These are phyloP conservation scores for Ectropis crepuscularia DNA, from an alignment of 2,888 invertebrate species.

Conservation along the genomic window DNA sequence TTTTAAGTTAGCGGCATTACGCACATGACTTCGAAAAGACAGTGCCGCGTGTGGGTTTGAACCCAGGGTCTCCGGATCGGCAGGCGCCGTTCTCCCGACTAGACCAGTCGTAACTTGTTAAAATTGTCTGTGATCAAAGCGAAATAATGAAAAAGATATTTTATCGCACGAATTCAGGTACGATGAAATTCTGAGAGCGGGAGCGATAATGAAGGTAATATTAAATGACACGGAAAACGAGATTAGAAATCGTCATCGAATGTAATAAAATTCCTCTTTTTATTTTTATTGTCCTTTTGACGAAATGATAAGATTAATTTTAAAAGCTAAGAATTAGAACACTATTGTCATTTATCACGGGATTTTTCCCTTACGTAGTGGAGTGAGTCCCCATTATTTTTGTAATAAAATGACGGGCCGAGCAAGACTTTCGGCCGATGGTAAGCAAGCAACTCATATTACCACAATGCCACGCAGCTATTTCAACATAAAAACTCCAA, in stretches of 20 bases:
- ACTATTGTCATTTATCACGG: slow-evolving; percentile 1
- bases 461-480: neutral
- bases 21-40: too few species aligned
- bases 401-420: too few species aligned
- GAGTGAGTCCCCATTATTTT: too few species aligned
- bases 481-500: neutral
- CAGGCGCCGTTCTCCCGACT: too few species aligned
- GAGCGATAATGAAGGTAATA: slow-evolving; percentile 51
- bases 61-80: too few species aligned
- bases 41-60: too few species aligned
- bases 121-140: slow-evolving; percentile 15
- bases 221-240: slow-evolving; percentile 52
- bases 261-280: slow-evolving; percentile 46
- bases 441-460: neutral
- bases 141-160: slow-evolving; percentile 26
- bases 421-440: too few species aligned
- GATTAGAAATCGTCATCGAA: slow-evolving; percentile 51
- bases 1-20: too few species aligned
- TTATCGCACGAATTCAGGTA: slow-evolving; percentile 31
- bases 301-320: slow-evolving; percentile 10
- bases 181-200: slow-evolving; percentile 41
- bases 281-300: slow-evolving; percentile 31
- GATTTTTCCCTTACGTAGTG: too few species aligned
- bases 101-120: too few species aligned
- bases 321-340: slow-evolving; percentile 1